Base-by-base conservation (phyloP, 1,140 invertebrate species). In the Pentalonia nigronervosa region DNA sequence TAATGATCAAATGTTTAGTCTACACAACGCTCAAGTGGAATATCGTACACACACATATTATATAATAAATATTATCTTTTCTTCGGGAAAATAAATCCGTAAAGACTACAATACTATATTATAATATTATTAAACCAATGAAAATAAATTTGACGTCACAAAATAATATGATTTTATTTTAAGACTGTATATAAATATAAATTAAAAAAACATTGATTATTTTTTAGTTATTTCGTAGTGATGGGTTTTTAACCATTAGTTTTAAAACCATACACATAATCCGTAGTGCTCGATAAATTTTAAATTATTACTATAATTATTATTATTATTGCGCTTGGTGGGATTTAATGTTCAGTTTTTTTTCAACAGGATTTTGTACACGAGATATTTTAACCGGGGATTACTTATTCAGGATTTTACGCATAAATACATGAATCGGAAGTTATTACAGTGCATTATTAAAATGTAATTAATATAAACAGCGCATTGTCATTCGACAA, bases 281-380 rank as follows among this genome's bases (percentile, higher is more conserved):
- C 53, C 53, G 67, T 30, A 67, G 36, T 67, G 89, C 56, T 67
- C 89, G 56, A 90, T 90, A 67, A 67, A 90, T 90, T 90, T 67
- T 90, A 67, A 60, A 90, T 90, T 60, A 90, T 90, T 90, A 90
- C 89, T 45, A 67, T 67, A 90, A 90, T 90, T 90, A 90, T 90
- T 90, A 41, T 41, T 41, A 45, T 90, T 90, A 67, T 90, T 90
- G 89, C 53, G 53, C 53, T 90, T 25, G 36, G 36, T 67, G 4
- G 89, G 53, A 90, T 67, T 90, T 90, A 90, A 90, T 90, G 47
- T 34, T 88, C 50, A 25, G 30, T 50, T 53, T 50, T 90, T 90
- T 90, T 60, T 41, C 17, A 7, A 45, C 25, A 60, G 36, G 88
- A 90, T 90, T 90, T 60, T 45, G 36, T 41, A 41, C 50, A 60